A percentile compares a stretch with the other conserved stretches of the same genome.
These are phyloP conservation scores for Luperina testacea DNA, from an alignment of 2,888 invertebrate genomes.

Conservation along the genomic window DNA sequence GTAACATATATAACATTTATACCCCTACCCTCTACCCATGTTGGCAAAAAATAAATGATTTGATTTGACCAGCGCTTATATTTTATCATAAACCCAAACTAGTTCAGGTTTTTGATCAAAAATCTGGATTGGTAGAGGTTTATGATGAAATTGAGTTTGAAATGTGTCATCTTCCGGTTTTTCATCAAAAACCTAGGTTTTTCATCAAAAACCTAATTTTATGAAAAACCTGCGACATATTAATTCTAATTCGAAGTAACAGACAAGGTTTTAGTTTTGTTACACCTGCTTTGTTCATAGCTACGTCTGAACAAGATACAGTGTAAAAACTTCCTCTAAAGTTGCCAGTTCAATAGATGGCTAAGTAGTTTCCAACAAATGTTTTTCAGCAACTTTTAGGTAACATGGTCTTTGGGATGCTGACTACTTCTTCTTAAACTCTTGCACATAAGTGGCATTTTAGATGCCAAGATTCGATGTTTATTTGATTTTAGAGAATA, in stretches of 20 bases:
- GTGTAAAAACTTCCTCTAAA: not conserved
- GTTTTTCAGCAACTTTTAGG: constrained; percentile 14
- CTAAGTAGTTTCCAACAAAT: constrained; percentile 6
- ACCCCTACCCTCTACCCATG: too few species aligned
- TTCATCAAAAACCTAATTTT: too few species aligned
- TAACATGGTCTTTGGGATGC: not conserved
- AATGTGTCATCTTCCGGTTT: too few species aligned
- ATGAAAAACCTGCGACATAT: too few species aligned
- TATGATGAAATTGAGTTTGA: too few species aligned
- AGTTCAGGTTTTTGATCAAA: too few species aligned
- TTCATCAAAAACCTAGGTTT: too few species aligned
- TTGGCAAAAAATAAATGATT: too few species aligned
- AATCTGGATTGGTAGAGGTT: too few species aligned
- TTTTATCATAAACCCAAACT: too few species aligned
- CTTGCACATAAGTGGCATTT: not conserved
- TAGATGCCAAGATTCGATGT: not conserved
- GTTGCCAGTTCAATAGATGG: constrained; percentile 6
- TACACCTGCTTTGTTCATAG: not conserved
- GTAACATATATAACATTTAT: too few species aligned
- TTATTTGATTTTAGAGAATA: not conserved
- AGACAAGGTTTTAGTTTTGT: not conserved
- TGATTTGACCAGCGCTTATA: too few species aligned
- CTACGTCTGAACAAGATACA: not conserved
- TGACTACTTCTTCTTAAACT: not conserved
- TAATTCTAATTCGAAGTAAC: not conserved